Base-by-base conservation (phyloP, 2,888 invertebrate genomes). In the Altica lythri region DNA sequence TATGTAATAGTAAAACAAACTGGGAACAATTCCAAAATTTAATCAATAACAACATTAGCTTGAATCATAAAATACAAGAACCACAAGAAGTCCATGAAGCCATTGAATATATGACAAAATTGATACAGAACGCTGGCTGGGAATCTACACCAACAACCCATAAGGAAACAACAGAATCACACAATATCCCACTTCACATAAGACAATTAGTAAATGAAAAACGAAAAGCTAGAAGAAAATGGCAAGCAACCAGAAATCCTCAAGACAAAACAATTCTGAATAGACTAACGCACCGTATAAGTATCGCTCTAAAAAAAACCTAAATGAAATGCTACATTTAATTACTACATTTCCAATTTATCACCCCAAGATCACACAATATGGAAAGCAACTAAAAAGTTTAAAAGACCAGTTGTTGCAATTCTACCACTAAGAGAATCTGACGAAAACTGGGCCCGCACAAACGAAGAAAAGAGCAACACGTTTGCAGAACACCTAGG, bases 351-450 rank as follows among this genome's bases (percentile, higher is more conserved):
- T 4, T 18, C 32, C 2, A 32, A 30, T 18, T 13, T 47, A 47
- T 2, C 27, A 16, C 29, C 13, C 4, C 8, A 14, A 9, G 44
- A 44, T 32, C 18, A n/a, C 12, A 10, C 35, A 9, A 9, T 53
- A 10, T 53, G 53, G 19, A 47, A 47, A 32, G 47, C 47, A 2
- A 53, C 53, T n/a, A 47, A 47, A 30, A 47, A 22, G 18, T 38
- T 27, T 17, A 38, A 52, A 44, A 45, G 38, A 13, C 38, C 52
- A 35, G 13, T 27, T 9, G 2, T 17, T 13, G 2, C 25, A 16
- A 44, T 32, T 13, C n/a, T 34, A 17, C 43, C 51, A 10, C 52
- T 55, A 9, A 51, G 38, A 43, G 52, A 18, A 14, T 14, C 22
- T 2, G 44, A 55, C 18, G 32, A 35, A 22, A 47, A 13, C n/a